Evolutionary conservation across 64 coral and sea anemone species (phyloP), one percentile per base, ranked within the genome.

Genomic region (Anthopleura sola): DNA sequence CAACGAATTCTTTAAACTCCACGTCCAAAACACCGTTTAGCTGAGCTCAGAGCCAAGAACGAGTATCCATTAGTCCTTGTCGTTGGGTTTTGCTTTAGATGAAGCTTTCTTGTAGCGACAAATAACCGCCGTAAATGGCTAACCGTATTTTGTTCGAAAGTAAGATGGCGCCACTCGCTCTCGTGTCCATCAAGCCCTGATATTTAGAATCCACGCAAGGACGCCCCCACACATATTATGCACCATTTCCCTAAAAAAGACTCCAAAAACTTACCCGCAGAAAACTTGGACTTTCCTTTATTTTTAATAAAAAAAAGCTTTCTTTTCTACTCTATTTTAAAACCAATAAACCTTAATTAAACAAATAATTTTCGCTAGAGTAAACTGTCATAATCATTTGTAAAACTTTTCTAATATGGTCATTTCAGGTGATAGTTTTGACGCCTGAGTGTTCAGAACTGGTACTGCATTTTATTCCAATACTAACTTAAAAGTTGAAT

Each of bases 161-260:
- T 85, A 96, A 96, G 90, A 96, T 96, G 94, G 94, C 94, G 94
- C 94, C 90, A 96, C 89, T 92, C 88, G 88, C 88, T 96, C 87
- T 96, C 94, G 94, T 96, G 94, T 90, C 88, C 90, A 88, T 88
- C 84, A 89, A 87, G 90, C 94, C 91, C 83, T 83, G 91, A 92
- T 84, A 48, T 75, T 78, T 89, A 64, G 31, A 60, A 60, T 69
- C 84, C 80, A 90, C 78, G 74, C 78, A 88, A 84, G 78, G 89
- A 49, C 94, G 83, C 91, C 94, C 94, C 94, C 94, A 81, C 90
- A 96, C 49, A 96, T n/a, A n/a, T 96, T 82, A 86, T 84, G 64
- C 83, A 85, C 78, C 89, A 80, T 86, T 81, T 79, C 76, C 76
- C 76, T 47, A 26, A 71, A 71, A 71, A 71, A 71, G 66, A 71